phyloP scores from a whole-genome alignment of 2,113 vertebrate species.

The Boleophthalmus pectinirostris region DNA sequence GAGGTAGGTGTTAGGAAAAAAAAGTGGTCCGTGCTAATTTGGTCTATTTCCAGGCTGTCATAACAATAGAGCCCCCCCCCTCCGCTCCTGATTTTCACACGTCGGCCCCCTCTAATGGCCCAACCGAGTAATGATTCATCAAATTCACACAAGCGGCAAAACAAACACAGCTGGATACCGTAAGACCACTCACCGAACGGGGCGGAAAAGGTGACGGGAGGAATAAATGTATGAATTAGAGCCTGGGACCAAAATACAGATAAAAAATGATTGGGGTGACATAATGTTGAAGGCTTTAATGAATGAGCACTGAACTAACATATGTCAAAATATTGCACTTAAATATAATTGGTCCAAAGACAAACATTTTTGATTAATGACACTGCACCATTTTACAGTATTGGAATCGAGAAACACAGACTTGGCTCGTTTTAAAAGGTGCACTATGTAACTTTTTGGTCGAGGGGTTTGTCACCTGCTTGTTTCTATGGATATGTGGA shows the following conservation, averaged over 20 bases:
- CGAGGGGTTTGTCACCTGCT: too few species aligned
- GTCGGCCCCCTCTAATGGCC: slow-evolving; percentile 44
- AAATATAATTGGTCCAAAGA: too few species aligned
- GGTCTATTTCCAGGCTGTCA: slow-evolving; percentile 73
- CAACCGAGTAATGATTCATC: slow-evolving; percentile 53
- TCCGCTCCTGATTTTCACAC: slow-evolving; percentile 38
- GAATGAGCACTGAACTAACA: not conserved
- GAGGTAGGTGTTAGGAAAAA: slow-evolving; percentile 36
- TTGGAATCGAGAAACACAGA: too few species aligned
- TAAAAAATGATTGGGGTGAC: not conserved
- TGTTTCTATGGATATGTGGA: too few species aligned
- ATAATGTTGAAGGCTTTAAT: not conserved
- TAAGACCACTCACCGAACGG: slow-evolving; percentile 54
- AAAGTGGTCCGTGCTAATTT: slow-evolving; percentile 64
- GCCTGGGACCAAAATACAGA: slow-evolving; percentile 60
- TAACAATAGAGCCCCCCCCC: slow-evolving; percentile 56
- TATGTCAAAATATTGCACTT: too few species aligned
- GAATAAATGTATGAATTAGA: slow-evolving; percentile 60
- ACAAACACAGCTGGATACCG: slow-evolving; percentile 43
- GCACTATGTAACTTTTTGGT: too few species aligned
- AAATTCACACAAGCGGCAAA: slow-evolving; percentile 59
- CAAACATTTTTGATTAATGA: too few species aligned
- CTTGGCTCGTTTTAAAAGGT: too few species aligned
- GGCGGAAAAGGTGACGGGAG: slow-evolving; percentile 70
- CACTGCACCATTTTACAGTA: too few species aligned